Evolutionary conservation across 2,888 invertebrate species (phyloP).

Genomic region (Atherix ibis): DNA sequence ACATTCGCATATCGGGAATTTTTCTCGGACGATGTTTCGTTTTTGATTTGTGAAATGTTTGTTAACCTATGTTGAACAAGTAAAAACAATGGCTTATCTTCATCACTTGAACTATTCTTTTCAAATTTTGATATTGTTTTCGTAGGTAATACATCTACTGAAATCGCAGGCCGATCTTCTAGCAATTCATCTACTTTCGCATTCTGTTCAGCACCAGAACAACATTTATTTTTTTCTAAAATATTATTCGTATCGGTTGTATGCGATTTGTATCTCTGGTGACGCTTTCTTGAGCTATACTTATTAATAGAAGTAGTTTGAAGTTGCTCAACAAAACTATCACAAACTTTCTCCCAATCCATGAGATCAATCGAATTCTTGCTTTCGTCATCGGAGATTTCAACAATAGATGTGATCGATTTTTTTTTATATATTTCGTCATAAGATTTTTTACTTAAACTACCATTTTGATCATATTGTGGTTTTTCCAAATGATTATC

Average conservation of each 20-base stretch:
- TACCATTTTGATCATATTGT: constrained; percentile 21
- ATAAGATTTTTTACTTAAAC: not conserved
- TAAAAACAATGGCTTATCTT: constrained; percentile 20
- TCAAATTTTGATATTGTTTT: no score
- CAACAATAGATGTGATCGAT: constrained; percentile 8
- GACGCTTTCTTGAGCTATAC: constrained; percentile 36
- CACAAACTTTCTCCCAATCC: constrained; percentile 54
- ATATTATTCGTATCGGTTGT: no score
- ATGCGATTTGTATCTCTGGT: no score
- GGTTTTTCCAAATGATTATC: constrained; percentile 9
- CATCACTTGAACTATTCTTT: constrained; percentile 13
- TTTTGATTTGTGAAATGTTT: no score
- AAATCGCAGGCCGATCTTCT: no score
- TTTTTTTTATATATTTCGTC: constrained; percentile 6
- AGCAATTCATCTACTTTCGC: no score
- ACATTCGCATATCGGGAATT: not conserved
- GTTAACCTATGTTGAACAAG: no score
- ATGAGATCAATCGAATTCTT: constrained; percentile 11
- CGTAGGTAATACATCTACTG: no score
- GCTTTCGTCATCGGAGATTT: constrained; percentile 1
- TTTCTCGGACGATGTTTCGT: not conserved
- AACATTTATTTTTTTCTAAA: no score
- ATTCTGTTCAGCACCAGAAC: no score
- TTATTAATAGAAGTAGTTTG: constrained; percentile 42
- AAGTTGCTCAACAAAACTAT: constrained; percentile 63